Evolutionary conservation across 1,140 invertebrate species (phyloP).

Genomic region (Ceratina japonica): DNA sequence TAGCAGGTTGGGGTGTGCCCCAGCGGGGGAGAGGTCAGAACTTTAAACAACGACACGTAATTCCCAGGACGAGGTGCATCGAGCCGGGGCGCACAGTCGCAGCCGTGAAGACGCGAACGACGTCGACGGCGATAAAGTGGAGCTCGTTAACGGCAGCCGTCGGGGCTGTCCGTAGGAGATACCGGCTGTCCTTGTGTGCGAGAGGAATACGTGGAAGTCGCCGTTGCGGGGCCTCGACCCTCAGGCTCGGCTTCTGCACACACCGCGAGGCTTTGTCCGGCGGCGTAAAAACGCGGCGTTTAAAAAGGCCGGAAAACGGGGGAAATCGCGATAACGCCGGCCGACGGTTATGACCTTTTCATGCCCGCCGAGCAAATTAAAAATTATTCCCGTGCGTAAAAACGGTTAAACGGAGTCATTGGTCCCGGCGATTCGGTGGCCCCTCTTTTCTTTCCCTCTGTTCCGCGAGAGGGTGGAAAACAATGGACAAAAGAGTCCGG

Average conservation of each 20-base stretch:
- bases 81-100: neutral
- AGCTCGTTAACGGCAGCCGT: constrained; percentile 61
- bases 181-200: constrained; percentile 44
- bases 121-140: constrained; percentile 58
- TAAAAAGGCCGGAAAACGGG: constrained; percentile 35
- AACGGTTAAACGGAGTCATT: constrained; percentile 6
- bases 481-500: neutral
- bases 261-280: constrained; percentile 17
- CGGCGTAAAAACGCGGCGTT: constrained; percentile 6
- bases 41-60: constrained; percentile 41
- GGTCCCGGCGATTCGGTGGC: neutral
- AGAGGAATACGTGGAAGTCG: constrained; percentile 33
- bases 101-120: constrained; percentile 39
- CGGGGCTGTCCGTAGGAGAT: constrained; percentile 51
- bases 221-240: neutral
- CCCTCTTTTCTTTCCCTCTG: too few relatives aligned
- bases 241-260: neutral
- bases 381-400: constrained; percentile 45
- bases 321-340: constrained; percentile 24
- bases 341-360: constrained; percentile 34
- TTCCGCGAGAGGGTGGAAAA: constrained; percentile 7
- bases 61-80: constrained; percentile 8
- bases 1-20: neutral
- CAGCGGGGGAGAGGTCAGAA: neutral
- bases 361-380: constrained; percentile 38